These are phyloP conservation scores for Agonum fuliginosum DNA, from an alignment of 2,888 invertebrate species.

Conservation along the genomic window DNA sequence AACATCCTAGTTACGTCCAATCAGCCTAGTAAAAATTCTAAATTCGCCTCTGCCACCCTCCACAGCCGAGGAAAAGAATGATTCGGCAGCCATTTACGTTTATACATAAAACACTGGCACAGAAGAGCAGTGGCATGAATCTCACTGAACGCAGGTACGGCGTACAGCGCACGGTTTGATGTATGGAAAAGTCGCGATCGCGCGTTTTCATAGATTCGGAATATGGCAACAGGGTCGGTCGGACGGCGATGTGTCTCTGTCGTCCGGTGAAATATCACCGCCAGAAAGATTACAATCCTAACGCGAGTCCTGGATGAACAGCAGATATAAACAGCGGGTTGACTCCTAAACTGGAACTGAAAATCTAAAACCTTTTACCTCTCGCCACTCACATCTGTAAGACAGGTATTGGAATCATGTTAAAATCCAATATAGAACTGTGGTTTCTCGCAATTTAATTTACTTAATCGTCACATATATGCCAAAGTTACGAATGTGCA, in stretches of 20 bases:
- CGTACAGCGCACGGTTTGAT: constrained; percentile 35
- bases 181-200: constrained; percentile 55
- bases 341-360: not conserved
- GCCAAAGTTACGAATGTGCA: no score
- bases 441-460: no score
- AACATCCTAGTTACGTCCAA: no score
- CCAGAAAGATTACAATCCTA: constrained; percentile 71
- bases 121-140: constrained; percentile 17
- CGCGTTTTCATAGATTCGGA: constrained; percentile 53
- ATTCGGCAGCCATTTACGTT: constrained; percentile 42
- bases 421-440: no score
- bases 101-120: constrained; percentile 44
- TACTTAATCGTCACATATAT: no score
- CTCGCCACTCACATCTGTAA: no score
- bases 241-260: constrained; percentile 58
- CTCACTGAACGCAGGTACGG: not conserved
- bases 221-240: constrained; percentile 48
- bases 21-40: no score
- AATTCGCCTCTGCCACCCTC: no score
- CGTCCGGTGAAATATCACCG: constrained; percentile 70
- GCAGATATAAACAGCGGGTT: not conserved
- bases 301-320: not conserved
- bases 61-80: constrained; percentile 32
- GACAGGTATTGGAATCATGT: no score
- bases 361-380: no score